Conservation (phyloP, 2,113 vertebrate species). For the Hydropotes inermis region DNA sequence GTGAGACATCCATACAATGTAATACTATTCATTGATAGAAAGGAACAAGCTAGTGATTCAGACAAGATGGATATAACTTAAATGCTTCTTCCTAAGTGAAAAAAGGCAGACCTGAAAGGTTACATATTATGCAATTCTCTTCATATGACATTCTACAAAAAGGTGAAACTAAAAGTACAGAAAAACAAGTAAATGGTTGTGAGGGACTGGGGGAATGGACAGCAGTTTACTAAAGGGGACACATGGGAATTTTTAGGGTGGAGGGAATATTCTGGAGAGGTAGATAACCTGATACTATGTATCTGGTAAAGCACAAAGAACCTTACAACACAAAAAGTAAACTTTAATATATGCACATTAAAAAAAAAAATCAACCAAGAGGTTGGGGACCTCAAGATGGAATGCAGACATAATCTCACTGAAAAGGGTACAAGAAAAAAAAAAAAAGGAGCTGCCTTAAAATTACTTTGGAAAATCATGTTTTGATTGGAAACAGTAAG, state of each 20-base stretch:
- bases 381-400: neutral
- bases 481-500: neutral
- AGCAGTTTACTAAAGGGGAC: neutral
- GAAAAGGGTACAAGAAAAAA: neutral
- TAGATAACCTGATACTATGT: neutral
- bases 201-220: neutral
- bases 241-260: neutral
- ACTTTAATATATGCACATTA: neutral
- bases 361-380: neutral
- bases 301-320: conserved; percentile 8
- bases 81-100: neutral
- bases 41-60: neutral
- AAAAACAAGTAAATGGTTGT: neutral
- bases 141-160: neutral
- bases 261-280: neutral
- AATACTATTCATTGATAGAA: neutral
- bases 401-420: neutral
- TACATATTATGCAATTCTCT: neutral
- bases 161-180: neutral
- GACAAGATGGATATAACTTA: neutral
- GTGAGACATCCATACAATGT: neutral
- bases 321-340: neutral
- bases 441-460: neutral
- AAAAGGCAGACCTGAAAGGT: neutral
- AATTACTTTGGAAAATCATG: neutral